Conservation (phyloP, 2,888 invertebrate species). For the Acanthosepion esculentum region DNA sequence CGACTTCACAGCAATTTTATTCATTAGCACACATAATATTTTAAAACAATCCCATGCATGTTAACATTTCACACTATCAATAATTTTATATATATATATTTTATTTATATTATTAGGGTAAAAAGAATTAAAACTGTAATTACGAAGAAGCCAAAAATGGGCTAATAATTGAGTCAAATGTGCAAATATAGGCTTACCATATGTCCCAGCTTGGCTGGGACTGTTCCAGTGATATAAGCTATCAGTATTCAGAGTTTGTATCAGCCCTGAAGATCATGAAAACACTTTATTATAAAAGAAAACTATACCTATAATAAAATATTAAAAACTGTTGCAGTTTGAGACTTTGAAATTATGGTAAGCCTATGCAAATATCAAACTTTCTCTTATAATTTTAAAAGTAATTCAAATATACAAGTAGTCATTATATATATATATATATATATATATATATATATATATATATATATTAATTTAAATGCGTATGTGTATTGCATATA, state of each 20-base stretch:
- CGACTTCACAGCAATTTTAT: neutral
- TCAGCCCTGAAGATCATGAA: too few relatives aligned
- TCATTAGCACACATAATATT: slow-evolving; percentile 33
- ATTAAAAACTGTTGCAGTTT: too few relatives aligned
- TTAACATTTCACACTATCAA: neutral
- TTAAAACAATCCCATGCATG: neutral
- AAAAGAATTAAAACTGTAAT: neutral
- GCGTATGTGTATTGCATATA: neutral
- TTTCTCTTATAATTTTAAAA: neutral
- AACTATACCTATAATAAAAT: too few relatives aligned
- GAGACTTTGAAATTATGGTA: too few relatives aligned
- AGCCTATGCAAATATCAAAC: neutral
- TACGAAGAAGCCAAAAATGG: neutral
- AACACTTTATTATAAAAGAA: too few relatives aligned
- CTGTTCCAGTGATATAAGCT: too few relatives aligned
- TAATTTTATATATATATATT: neutral
- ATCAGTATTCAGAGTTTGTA: too few relatives aligned
- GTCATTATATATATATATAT: neutral
- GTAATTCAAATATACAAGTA: slow-evolving; percentile 7
- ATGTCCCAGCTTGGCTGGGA: too few relatives aligned
- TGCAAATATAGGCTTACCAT: neutral
- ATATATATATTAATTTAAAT: neutral
- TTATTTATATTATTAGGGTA: neutral
- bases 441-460: neutral
- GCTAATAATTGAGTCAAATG: neutral